Evolutionary conservation across 2,888 invertebrate species (phyloP), one percentile per base, ranked within the genome.

Genomic region (Clanis bilineata): DNA sequence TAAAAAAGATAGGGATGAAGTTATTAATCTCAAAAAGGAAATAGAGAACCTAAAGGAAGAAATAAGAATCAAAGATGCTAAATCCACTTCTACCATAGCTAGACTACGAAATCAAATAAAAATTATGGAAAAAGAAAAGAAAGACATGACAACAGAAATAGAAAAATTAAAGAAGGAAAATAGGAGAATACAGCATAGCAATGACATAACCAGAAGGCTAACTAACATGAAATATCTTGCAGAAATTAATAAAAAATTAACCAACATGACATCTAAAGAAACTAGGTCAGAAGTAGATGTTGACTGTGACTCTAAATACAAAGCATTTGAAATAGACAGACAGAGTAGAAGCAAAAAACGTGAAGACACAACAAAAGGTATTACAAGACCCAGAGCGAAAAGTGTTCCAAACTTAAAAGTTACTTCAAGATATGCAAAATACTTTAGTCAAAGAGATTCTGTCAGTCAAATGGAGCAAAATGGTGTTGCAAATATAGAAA

Each of bases 221-320:
- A 91, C 94, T n/a, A 96, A 96, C 65, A 94, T 95, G 36, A 96
- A 95, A 88, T 94, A 96, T 82, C 90, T 96, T 64, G 95, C 96
- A 72, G 95, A 95, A 82, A 96, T 97, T 36, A 96, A 95, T 76
- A 94, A 94, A 60, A 91, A 91, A 69, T 77, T 91, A 36, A 71
- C 77, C 10, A 71, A 79, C 36, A 86, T 87, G 74, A 72, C 83
- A n/a, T 66, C 77, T 41, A 87, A 82, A 72, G 84, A 85, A 41
- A 70, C 79, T 36, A 77, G 70, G 57, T 75, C 86, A 21, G 84
- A 85, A 70, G 71, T 85, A 23, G 69, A 76, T 44, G 25, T 79
- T 32, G 84, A 83, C 60, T 68, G 66, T 38, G 79, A 90, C 67
- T 65, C 79, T 7, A 90, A 91, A 76, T 90, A 89, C 65, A 90